These are phyloP conservation scores for Centruroides vittatus DNA, from an alignment of 1,140 invertebrate genomes.

Conservation along the genomic window DNA sequence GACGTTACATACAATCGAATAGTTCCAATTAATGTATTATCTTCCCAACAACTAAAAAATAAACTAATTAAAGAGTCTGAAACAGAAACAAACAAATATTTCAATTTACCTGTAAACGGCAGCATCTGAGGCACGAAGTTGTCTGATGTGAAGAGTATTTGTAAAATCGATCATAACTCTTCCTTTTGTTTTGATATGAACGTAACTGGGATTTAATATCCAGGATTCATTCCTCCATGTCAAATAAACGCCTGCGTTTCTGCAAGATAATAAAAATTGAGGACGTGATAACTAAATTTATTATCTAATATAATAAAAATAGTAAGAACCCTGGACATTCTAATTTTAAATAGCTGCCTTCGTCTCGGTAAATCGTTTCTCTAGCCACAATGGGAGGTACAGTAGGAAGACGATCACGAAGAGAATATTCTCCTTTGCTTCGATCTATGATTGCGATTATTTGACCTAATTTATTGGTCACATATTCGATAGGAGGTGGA, in stretches of 20 bases:
- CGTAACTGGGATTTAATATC: constrained; percentile 9
- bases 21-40: constrained; percentile 6
- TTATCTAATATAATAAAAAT: neutral
- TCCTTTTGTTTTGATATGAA: constrained; percentile 8
- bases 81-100: neutral
- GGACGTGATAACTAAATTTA: neutral
- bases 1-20: constrained; percentile 1
- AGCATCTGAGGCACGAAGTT: constrained; percentile 2
- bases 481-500: neutral
- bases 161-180: constrained; percentile 11
- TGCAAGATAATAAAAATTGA: neutral
- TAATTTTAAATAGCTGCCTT: constrained; percentile 1
- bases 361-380: constrained; percentile 1
- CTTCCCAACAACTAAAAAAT: constrained; percentile 12
- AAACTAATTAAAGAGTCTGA: neutral
- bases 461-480: constrained; percentile 6
- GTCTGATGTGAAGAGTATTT: constrained; percentile 8
- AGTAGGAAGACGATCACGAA: constrained; percentile 7
- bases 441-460: constrained; percentile 11
- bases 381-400: constrained; percentile 4
- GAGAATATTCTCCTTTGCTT: constrained; percentile 11
- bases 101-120: constrained; percentile 7
- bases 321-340: constrained; percentile 9
- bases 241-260: constrained; percentile 1
- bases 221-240: constrained; percentile 9